Base-by-base conservation (phyloP, 2,113 vertebrate genomes). In the Thalassarche chlororhynchos region DNA sequence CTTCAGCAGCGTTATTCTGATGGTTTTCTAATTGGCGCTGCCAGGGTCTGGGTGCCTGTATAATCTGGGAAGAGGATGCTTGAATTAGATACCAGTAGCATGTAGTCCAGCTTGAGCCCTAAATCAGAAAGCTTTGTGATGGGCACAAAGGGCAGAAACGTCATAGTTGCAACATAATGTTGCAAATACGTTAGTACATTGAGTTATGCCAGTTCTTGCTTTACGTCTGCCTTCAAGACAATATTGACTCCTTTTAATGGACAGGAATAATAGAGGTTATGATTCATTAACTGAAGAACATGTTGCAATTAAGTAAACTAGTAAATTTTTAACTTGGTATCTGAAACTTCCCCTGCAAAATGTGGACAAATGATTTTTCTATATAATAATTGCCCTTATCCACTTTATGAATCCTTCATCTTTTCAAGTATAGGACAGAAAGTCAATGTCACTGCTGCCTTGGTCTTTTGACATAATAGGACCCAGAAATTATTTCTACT, bases 61-160 rank as follows among this genome's bases (percentile, higher is more conserved):
- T 19, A 15, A 62, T 20, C 11, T 60, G 44, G 8, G 32, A 64
- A 21, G 13, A 72, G 25, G 8, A 47, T 38, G 32, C 14, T 34
- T 40, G 20, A 46, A 7, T 60, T 26, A 34, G 12, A 20, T 12
- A 34, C 17, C 14, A 29, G 5, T 25, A 38, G 5, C 0, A 0
- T 18, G 6, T 47, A 34, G 17, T 36, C 34, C 18, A 71, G 9
- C 1, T 42, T 36, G n/a, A 60, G 13, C 34, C 14, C 29, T 34
- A 68, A 34, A 36, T 44, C 62, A 58, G 34, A 47, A 85, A 66
- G 32, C 12, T 84, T 54, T 77, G 17, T 42, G 44, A 11, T 17
- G 25, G 28, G 17, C 18, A 47, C 4, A 8, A 29, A 82, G 10
- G 6, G 20, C 19, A 49, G 44, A 57, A 87, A 57, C 0, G 0